These are phyloP conservation scores for Rhingia campestris DNA, from an alignment of 2,888 invertebrate genomes.

Conservation along the genomic window DNA sequence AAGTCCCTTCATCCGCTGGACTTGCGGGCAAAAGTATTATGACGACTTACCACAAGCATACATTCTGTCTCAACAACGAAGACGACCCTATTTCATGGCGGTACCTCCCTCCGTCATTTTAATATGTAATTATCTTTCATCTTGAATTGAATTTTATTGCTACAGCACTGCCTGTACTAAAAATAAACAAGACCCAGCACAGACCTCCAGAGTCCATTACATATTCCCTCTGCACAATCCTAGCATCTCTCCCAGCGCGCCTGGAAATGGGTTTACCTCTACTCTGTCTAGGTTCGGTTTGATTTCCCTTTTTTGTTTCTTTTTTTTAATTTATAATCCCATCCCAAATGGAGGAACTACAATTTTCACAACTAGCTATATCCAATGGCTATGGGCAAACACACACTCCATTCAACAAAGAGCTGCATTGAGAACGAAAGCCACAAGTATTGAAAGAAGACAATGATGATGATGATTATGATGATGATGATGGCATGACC, in stretches of 20 bases:
- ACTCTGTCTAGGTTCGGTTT: conserved; percentile 36
- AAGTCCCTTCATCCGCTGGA: too few species aligned
- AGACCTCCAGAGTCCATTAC: conserved; percentile 29
- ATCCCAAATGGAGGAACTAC: conserved; percentile 59
- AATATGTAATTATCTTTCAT: conserved; percentile 74
- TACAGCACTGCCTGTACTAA: conserved; percentile 66
- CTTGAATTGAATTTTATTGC: conserved; percentile 73
- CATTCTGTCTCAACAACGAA: conserved; percentile 12
- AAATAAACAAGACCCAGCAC: conserved; percentile 45
- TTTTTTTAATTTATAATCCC: conserved; percentile 39
- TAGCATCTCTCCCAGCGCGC: background rate
- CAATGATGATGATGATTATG: conserved; percentile 37
- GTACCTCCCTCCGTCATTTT: conserved; percentile 71
- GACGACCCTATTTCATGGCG: conserved; percentile 64
- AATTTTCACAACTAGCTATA: conserved; percentile 62
- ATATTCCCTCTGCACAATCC: conserved; percentile 7
- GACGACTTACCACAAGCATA: conserved; percentile 29
- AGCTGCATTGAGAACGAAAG: conserved; percentile 40
- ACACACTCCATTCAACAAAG: conserved; percentile 47
- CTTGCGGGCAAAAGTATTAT: background rate
- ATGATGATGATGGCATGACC: conserved; percentile 70
- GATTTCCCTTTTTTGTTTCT: conserved; percentile 58
- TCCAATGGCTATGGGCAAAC: conserved; percentile 50
- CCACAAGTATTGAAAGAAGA: conserved; percentile 48
- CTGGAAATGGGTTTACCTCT: conserved; percentile 22